phyloP scores from a whole-genome alignment of 2,113 vertebrate genomes.

The Isichthys henryi region DNA sequence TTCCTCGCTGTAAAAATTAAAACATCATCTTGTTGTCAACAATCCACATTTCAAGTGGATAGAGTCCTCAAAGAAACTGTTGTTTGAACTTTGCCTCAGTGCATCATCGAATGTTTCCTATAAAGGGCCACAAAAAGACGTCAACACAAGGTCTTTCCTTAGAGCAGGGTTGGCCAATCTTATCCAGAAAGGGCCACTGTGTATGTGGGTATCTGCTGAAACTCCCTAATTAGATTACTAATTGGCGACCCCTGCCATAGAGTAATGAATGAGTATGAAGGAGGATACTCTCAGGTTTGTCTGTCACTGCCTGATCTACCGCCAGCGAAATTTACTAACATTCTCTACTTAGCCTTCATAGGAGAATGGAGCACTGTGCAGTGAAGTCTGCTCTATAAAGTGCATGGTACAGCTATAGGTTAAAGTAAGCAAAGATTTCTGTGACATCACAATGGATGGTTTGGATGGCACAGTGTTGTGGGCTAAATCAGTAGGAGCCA shows the following conservation, averaged over 20 bases:
- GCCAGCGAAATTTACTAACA: background rate
- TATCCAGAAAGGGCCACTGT: too few relatives aligned
- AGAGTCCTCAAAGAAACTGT: background rate
- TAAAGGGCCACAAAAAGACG: conserved; percentile 5
- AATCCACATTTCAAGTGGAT: conserved; percentile 1
- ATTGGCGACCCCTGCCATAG: too few relatives aligned
- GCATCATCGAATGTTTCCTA: background rate
- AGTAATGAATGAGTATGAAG: conserved; percentile 1
- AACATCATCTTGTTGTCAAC: background rate
- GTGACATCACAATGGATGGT: background rate
- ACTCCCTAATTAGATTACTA: too few relatives aligned
- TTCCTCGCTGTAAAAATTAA: background rate
- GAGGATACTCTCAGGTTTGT: conserved; percentile 5
- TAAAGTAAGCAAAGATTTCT: background rate
- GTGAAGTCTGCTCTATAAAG: background rate
- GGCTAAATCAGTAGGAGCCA: too few relatives aligned
- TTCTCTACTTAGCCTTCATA: background rate
- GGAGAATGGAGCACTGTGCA: background rate
- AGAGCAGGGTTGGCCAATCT: background rate
- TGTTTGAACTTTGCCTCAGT: background rate
- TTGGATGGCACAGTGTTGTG: background rate
- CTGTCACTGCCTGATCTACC: background rate
- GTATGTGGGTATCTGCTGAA: too few relatives aligned
- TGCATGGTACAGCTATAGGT: background rate
- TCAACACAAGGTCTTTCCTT: background rate